Conservation (phyloP, 2,797 vertebrate genomes). For the Onychomys torridus region DNA sequence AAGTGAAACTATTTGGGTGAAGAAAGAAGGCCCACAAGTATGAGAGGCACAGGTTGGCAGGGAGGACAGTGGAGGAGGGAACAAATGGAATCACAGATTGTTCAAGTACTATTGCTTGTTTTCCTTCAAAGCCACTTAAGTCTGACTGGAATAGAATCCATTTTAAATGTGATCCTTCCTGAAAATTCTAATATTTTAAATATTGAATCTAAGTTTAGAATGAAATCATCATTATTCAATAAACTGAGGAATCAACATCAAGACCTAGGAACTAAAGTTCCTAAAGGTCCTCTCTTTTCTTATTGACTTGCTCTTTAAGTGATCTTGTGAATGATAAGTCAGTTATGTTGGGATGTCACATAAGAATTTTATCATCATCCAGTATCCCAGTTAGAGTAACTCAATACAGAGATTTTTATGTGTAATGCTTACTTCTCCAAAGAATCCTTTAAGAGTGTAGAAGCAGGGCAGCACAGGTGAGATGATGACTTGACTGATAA, state of each 20-base stretch:
- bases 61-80: neutral
- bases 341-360: accelerated
- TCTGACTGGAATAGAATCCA: neutral
- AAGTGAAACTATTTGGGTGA: neutral
- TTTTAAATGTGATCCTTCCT: neutral
- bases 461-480: no score
- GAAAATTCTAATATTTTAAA: neutral
- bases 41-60: no score
- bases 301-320: neutral
- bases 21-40: neutral
- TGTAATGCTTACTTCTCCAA: no score
- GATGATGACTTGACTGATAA: no score
- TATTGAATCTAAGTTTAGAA: neutral
- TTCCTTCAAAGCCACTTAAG: neutral
- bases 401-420: no score
- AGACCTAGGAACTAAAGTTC: no score
- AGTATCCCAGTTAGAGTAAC: no score
- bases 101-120: neutral
- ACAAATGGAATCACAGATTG: neutral
- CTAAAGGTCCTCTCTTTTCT: neutral
- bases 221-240: neutral
- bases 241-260: neutral
- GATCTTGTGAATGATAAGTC: no score
- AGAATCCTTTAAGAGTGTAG: no score
- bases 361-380: neutral